Conservation (phyloP, 2,888 invertebrate species). For the Chymomyza procnemis region DNA sequence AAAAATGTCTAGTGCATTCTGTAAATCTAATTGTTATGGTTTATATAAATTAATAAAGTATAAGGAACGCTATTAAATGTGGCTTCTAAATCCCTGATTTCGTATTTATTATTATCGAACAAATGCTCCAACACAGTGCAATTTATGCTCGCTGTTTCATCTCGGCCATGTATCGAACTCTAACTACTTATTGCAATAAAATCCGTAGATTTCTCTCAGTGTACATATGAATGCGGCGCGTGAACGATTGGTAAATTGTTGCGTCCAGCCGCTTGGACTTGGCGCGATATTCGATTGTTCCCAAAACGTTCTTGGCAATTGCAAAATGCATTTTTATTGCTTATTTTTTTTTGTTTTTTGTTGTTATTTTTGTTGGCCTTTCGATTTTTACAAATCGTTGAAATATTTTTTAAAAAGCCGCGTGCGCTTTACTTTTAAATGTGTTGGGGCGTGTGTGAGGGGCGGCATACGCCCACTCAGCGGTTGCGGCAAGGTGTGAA, state of each 20-base stretch:
- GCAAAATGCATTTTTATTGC: slow-evolving; percentile 44
- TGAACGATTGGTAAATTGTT: slow-evolving; percentile 74
- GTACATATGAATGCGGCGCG: slow-evolving; percentile 65
- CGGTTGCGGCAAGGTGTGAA: slow-evolving; percentile 72
- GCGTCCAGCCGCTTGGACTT: slow-evolving; percentile 1
- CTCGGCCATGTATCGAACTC: too few relatives aligned
- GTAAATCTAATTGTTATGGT: too few relatives aligned
- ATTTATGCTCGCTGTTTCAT: too few relatives aligned
- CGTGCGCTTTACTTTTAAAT: slow-evolving; percentile 61
- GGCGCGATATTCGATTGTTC: background rate
- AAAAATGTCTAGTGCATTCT: too few relatives aligned
- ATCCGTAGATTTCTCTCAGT: slow-evolving; percentile 33
- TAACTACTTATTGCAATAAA: slow-evolving; percentile 46
- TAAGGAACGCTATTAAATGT: too few relatives aligned
- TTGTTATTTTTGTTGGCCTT: slow-evolving; percentile 16
- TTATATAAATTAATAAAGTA: too few relatives aligned
- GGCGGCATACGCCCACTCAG: slow-evolving; percentile 49
- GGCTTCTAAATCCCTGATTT: too few relatives aligned
- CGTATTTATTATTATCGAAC: too few relatives aligned
- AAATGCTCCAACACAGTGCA: too few relatives aligned
- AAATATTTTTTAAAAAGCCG: slow-evolving; percentile 66
- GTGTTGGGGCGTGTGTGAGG: slow-evolving; percentile 25
- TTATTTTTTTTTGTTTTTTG: too few relatives aligned
- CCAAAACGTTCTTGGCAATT: slow-evolving; percentile 45
- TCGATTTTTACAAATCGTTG: slow-evolving; percentile 62